Conservation (phyloP, 2,797 vertebrate species). For the Phoebastria nigripes region DNA sequence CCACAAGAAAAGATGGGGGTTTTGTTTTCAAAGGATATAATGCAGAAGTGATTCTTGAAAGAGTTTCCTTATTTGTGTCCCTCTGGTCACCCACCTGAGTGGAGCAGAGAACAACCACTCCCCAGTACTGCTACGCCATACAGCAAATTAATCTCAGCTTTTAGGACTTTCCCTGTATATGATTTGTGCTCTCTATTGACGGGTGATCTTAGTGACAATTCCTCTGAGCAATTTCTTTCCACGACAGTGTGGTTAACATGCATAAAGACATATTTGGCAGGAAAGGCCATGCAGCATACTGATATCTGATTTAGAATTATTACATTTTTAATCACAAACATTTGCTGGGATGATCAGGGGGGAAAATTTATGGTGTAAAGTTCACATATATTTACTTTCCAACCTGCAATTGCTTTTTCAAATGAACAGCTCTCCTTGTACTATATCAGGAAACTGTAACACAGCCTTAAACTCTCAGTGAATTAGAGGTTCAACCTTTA, state of each 20-base stretch:
- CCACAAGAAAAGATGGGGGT: not conserved
- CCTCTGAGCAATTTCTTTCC: slow-evolving; percentile 64
- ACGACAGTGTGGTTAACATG: slow-evolving; percentile 59
- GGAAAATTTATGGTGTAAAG: not conserved
- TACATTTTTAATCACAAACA: not conserved
- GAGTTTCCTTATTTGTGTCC: not conserved
- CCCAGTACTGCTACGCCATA: not conserved
- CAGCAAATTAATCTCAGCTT: not conserved
- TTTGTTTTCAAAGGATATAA: not conserved
- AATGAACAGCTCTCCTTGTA: slow-evolving; percentile 72
- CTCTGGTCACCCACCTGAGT: not conserved
- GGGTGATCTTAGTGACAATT: not conserved
- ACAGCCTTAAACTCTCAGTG: not conserved
- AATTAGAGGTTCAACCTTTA: not conserved
- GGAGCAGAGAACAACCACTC: not conserved
- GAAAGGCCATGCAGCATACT: slow-evolving; percentile 70
- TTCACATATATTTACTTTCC: slow-evolving; percentile 46
- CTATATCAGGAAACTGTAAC: not conserved
- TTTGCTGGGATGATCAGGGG: not conserved
- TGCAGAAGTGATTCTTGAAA: not conserved
- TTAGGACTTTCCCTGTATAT: not conserved
- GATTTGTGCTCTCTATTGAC: not conserved
- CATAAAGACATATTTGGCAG: slow-evolving; percentile 55
- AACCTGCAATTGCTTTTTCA: slow-evolving; percentile 70
- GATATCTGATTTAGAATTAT: not conserved